These are phyloP conservation scores for Pilophorus perplexus DNA, from an alignment of 2,888 invertebrate species.

Conservation along the genomic window DNA sequence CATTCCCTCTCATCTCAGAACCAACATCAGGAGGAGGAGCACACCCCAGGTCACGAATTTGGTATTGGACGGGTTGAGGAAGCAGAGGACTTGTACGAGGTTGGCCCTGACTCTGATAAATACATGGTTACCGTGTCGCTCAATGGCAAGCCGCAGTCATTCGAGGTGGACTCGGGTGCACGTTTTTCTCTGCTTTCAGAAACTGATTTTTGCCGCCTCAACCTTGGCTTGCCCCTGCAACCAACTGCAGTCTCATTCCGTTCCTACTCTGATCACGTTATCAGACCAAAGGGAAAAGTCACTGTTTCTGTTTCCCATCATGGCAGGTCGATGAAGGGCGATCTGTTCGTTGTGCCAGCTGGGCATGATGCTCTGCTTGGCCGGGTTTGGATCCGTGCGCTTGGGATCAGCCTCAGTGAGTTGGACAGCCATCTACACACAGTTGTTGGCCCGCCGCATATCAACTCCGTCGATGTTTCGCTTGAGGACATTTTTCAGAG, in stretches of 20 bases:
- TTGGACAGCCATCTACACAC: neutral
- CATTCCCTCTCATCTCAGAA: constrained; percentile 14
- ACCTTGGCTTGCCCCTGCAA: constrained; percentile 25
- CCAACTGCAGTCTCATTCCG: constrained; percentile 23
- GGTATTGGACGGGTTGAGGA: neutral
- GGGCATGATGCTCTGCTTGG: constrained; percentile 25
- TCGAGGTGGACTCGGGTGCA: constrained; percentile 38
- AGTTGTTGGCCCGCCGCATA: no score
- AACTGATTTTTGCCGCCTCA: constrained; percentile 35
- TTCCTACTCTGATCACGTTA: constrained; percentile 28
- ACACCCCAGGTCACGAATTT: neutral
- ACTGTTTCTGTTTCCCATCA: constrained; percentile 13
- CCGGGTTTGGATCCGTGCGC: constrained; percentile 21
- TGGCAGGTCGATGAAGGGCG: neutral
- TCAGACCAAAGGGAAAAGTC: constrained; percentile 30
- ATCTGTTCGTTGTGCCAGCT: constrained; percentile 29
- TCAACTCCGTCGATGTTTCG: neutral
- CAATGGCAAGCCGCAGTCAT: constrained; percentile 29
- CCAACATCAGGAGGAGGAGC: neutral
- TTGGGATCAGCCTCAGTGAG: constrained; percentile 16
- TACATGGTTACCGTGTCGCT: constrained; percentile 34
- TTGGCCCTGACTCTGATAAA: constrained; percentile 32
- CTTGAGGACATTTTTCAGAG: constrained; percentile 8
- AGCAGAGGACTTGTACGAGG: constrained; percentile 27
- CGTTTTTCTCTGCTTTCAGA: constrained; percentile 23